Conservation (phyloP, 2,113 vertebrate species). For the Chloropsis cyanopogon region DNA sequence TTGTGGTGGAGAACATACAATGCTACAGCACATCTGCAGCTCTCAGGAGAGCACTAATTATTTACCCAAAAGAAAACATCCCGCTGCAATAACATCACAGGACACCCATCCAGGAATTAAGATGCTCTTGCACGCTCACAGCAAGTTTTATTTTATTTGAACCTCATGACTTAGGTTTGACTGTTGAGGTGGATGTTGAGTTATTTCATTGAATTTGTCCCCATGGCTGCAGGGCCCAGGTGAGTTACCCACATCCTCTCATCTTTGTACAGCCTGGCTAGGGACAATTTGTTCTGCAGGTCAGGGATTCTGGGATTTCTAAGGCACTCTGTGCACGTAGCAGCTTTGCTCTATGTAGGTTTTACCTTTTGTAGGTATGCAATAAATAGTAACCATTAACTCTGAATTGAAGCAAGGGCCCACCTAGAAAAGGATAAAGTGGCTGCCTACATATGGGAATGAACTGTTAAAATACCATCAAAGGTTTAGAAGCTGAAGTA, state of each 20-base stretch:
- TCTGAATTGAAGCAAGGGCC: neutral
- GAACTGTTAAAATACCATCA: constrained; percentile 32
- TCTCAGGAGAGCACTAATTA: neutral
- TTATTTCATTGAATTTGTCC: neutral
- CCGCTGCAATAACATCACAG: neutral
- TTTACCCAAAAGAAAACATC: constrained; percentile 33
- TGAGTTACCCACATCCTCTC: neutral
- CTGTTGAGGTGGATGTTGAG: neutral
- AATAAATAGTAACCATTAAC: constrained; percentile 71
- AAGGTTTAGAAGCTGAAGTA: constrained; percentile 12
- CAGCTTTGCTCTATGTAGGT: neutral
- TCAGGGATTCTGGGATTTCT: neutral
- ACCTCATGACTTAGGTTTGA: neutral
- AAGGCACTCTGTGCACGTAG: neutral
- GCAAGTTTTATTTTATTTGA: neutral
- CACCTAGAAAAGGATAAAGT: constrained; percentile 9
- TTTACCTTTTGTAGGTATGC: constrained; percentile 1
- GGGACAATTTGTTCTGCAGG: neutral
- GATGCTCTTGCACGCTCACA: neutral
- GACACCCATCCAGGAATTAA: neutral
- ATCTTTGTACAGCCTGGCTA: neutral
- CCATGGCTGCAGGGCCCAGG: neutral
- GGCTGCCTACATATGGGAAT: neutral
- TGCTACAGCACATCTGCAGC: neutral
- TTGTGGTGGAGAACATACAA: neutral